Percentiles rank a stretch among this genome's conserved stretches.
Conservation (phyloP, 2,113 vertebrate genomes). For the Ceyx cyanopectus region DNA sequence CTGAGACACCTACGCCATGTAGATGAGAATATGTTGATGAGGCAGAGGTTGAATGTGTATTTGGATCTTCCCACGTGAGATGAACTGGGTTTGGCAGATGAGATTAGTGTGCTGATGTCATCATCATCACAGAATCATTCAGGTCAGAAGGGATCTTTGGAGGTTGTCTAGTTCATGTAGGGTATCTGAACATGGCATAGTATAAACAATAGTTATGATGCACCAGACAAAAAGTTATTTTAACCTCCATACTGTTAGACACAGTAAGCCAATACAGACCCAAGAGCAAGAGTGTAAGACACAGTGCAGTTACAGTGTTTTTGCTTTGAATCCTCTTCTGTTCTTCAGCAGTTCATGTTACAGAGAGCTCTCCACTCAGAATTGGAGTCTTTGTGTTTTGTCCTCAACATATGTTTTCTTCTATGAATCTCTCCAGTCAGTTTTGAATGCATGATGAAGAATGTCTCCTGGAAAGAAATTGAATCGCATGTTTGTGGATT, state of each 20-base stretch:
- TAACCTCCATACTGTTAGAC: not conserved
- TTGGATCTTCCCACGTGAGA: not conserved
- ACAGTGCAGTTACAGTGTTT: not conserved
- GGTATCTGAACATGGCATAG: not conserved
- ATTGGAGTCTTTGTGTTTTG: not conserved
- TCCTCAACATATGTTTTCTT: not conserved
- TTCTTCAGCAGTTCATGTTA: not conserved
- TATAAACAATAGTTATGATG: accelerated
- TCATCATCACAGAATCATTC: not conserved
- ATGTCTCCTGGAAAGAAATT: not conserved
- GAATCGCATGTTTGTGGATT: not conserved
- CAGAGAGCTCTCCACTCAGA: not conserved
- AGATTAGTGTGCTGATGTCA: not conserved
- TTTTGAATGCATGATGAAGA: not conserved
- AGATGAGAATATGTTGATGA: not conserved
- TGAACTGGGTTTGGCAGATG: not conserved
- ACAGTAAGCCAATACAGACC: not conserved
- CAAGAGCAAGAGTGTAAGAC: not conserved
- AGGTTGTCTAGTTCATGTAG: not conserved
- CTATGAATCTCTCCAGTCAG: not conserved
- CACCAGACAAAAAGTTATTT: not conserved
- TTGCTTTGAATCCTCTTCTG: not conserved
- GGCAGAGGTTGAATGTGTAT: not conserved
- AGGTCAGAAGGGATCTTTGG: not conserved
- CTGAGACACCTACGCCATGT: not conserved